Evolutionary conservation across 92 coral and sea anemone genomes (phyloP).

Genomic region (Zoanthus sociatus): DNA sequence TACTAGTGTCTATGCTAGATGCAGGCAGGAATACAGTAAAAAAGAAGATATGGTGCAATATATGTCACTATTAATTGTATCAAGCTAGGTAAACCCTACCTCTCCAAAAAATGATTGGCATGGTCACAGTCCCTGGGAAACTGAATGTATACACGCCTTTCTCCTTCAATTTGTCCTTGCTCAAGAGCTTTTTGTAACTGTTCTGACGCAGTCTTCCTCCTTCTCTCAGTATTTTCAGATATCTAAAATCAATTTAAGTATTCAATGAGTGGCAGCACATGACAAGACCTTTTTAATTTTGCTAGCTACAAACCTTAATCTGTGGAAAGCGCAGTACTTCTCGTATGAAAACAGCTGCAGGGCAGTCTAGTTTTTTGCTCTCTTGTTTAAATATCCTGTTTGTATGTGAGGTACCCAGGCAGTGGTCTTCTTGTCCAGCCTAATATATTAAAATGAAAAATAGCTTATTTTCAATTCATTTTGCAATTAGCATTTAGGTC

Average conservation of each 20-base stretch:
- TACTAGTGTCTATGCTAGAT: no score
- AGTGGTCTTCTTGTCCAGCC: constrained; percentile 26
- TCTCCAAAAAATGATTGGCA: constrained; percentile 62
- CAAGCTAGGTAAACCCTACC: constrained; percentile 39
- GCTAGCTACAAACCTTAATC: constrained; percentile 57
- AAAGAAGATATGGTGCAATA: not conserved
- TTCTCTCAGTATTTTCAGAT: constrained; percentile 60
- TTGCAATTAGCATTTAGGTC: not conserved
- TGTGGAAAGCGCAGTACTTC: constrained; percentile 60
- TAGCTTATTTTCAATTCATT: constrained; percentile 1
- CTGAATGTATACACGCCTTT: constrained; percentile 62
- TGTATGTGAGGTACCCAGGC: not conserved
- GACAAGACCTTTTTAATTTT: not conserved
- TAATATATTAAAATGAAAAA: not conserved
- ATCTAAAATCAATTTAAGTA: constrained; percentile 25
- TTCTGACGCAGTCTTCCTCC: constrained; percentile 56
- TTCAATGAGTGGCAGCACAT: not conserved
- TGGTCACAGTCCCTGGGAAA: constrained; percentile 65
- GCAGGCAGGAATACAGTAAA: not conserved
- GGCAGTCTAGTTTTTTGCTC: constrained; percentile 68
- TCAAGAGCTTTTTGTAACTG: constrained; percentile 46
- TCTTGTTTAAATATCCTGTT: constrained; percentile 52
- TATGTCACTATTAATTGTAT: not conserved
- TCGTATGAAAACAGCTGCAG: constrained; percentile 55
- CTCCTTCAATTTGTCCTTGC: constrained; percentile 55